Evolutionary conservation across 2,888 invertebrate species (phyloP).

Genomic region (Apeira syringaria): DNA sequence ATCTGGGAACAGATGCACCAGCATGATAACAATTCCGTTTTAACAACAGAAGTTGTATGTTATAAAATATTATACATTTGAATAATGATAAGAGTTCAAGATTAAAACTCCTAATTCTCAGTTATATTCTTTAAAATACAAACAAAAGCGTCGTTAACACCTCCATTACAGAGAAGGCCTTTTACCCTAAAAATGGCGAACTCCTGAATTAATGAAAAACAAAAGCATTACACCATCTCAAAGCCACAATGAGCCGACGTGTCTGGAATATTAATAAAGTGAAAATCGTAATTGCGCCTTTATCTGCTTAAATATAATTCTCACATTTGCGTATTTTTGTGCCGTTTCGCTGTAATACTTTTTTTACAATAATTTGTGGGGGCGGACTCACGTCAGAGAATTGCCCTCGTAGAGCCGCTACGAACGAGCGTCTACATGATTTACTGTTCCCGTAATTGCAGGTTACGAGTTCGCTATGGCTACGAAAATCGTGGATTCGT

Average conservation of each 20-base stretch:
- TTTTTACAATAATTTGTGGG: slow-evolving; percentile 15
- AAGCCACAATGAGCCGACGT: slow-evolving; percentile 38
- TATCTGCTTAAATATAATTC: slow-evolving; percentile 5
- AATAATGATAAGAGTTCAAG: no score
- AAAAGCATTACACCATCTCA: slow-evolving; percentile 36
- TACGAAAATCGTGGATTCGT: slow-evolving; percentile 22
- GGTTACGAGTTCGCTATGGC: slow-evolving; percentile 20
- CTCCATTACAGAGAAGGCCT: slow-evolving; percentile 2
- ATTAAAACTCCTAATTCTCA: no score
- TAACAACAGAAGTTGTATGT: no score
- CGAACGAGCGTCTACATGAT: slow-evolving; percentile 25
- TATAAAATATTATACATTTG: no score
- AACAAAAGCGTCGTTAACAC: slow-evolving; percentile 6
- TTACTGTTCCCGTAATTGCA: slow-evolving; percentile 27
- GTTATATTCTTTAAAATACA: no score
- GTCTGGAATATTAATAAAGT: slow-evolving; percentile 40
- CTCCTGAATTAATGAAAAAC: slow-evolving; percentile 38
- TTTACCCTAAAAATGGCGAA: slow-evolving; percentile 11
- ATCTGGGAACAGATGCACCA: no score
- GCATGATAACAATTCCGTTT: no score
- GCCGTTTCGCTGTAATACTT: slow-evolving; percentile 8
- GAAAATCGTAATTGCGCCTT: slow-evolving; percentile 35
- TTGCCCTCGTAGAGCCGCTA: slow-evolving; percentile 22
- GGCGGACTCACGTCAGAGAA: slow-evolving; percentile 13
- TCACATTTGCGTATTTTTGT: slow-evolving; percentile 4